Percentiles rank a stretch among this genome's conserved stretches.
Evolutionary conservation across 2,113 vertebrate genomes (phyloP).

Genomic region (Amazona vittata): DNA sequence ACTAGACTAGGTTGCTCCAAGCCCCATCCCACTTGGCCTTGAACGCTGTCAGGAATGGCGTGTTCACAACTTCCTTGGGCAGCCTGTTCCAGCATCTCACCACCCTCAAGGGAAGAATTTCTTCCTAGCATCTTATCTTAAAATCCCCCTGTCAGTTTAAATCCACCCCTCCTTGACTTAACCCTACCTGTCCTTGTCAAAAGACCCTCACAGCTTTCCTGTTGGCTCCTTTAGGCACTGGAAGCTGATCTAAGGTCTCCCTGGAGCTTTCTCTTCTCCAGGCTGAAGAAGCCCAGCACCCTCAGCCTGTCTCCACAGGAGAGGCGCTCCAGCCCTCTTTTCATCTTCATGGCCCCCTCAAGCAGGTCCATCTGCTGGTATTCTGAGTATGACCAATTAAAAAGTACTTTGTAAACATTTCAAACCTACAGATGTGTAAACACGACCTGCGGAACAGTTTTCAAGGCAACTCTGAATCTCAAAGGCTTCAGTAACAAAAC

Average conservation of each 20-base stretch:
- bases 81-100: background rate
- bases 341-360: background rate
- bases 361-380: background rate
- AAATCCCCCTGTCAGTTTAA: background rate
- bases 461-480: background rate
- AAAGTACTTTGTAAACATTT: background rate
- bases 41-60: background rate
- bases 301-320: background rate
- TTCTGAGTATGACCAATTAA: fast-evolving
- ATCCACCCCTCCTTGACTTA: background rate
- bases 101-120: background rate
- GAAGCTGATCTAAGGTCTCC: background rate
- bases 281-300: background rate
- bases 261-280: background rate
- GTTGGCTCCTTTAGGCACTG: background rate
- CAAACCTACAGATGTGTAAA: background rate
- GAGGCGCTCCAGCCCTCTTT: background rate
- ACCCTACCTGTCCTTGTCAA: background rate
- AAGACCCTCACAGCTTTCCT: background rate
- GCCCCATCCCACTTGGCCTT: background rate
- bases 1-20: background rate
- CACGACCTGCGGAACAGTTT: background rate
- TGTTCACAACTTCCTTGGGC: background rate
- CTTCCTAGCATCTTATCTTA: background rate
- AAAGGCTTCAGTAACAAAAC: background rate